Conservation (phyloP, 2,113 vertebrate species). For the Dasyornis broadbenti region DNA sequence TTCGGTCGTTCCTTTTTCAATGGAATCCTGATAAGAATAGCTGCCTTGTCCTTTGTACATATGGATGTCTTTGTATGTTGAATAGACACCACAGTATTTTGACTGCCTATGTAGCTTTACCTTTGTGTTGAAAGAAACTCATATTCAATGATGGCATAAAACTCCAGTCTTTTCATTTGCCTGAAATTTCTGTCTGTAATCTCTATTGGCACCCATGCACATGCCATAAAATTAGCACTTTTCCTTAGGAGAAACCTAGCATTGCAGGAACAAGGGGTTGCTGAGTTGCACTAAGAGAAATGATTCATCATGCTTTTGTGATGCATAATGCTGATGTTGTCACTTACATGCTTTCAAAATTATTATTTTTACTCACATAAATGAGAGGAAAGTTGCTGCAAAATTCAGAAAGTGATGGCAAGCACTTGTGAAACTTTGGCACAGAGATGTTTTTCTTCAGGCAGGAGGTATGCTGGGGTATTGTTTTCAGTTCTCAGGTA, state of each 20-base stretch:
- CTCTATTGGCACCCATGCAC: neutral
- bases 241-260: neutral
- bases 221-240: neutral
- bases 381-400: neutral
- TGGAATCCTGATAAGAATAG: neutral
- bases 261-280: neutral
- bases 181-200: neutral
- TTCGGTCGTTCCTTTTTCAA: neutral
- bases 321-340: neutral
- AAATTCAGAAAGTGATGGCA: neutral
- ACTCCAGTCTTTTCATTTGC: neutral
- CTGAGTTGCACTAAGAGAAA: neutral
- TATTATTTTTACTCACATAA: neutral
- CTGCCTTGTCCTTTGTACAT: neutral
- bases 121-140: neutral
- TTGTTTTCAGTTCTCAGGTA: neutral
- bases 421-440: neutral
- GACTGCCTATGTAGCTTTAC: neutral
- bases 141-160: neutral
- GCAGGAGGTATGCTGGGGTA: neutral
- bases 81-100: neutral
- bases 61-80: neutral
- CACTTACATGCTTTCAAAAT: neutral
- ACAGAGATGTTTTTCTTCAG: neutral
- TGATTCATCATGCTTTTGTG: neutral